phyloP scores from a whole-genome alignment of 1,140 invertebrate species.

The Bombus ignitus region DNA sequence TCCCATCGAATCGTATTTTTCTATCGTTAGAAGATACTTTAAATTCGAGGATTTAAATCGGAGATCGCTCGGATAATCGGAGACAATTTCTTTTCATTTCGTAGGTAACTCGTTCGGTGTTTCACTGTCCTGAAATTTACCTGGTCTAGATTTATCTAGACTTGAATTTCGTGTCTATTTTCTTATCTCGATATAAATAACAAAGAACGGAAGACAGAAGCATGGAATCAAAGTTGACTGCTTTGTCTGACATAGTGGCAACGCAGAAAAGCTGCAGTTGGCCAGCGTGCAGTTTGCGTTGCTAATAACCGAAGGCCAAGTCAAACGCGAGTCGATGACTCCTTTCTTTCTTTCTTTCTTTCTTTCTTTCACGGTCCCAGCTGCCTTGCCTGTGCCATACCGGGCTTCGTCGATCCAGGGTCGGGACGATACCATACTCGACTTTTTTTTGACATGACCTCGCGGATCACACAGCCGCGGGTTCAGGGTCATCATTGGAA shows the following conservation, averaged over 20 bases:
- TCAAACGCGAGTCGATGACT: conserved; percentile 77
- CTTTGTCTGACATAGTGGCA: conserved; percentile 56
- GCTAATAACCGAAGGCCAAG: conserved; percentile 77
- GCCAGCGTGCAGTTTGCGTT: conserved; percentile 60
- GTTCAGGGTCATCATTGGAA: conserved; percentile 52
- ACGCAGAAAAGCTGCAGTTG: conserved; percentile 54
- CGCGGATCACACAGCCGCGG: conserved; percentile 40
- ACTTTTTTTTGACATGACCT: conserved; percentile 50
- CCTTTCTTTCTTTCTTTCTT: conserved; percentile 54
- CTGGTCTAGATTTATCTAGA: not conserved
- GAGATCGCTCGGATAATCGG: too few species aligned
- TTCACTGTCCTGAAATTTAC: not conserved
- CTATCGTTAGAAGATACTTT: too few species aligned
- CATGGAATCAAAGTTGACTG: conserved; percentile 13
- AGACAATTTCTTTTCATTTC: too few species aligned
- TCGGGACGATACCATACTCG: conserved; percentile 67
- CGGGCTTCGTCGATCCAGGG: conserved; percentile 56
- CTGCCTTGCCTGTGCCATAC: conserved; percentile 56
- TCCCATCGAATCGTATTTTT: too few species aligned
- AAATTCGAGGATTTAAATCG: too few species aligned
- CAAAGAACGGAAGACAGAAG: not conserved
- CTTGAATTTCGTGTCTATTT: not conserved
- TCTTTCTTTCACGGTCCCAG: conserved; percentile 56
- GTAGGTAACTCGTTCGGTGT: too few species aligned
- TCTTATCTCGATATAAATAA: not conserved